phyloP scores from a whole-genome alignment of 2,797 vertebrate genomes.

The Sebastes steindachneri region DNA sequence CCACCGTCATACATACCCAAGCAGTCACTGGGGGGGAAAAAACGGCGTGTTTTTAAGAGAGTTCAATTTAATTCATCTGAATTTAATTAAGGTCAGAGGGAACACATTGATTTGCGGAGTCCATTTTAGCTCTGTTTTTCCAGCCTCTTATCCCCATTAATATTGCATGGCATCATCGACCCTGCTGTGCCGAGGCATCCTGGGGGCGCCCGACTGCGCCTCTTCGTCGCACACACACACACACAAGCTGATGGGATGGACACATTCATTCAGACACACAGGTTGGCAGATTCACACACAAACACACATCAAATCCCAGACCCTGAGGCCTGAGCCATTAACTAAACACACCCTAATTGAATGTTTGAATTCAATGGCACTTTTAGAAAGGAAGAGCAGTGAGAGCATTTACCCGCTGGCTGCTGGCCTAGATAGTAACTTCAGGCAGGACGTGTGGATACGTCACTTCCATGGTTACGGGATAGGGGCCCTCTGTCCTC shows the following conservation, averaged over 20 bases:
- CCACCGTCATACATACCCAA: constrained; percentile 77
- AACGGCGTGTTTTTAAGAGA: constrained; percentile 27
- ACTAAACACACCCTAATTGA: constrained; percentile 61
- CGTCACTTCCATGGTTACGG: constrained; percentile 84
- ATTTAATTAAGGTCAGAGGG: constrained; percentile 71
- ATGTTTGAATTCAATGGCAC: constrained; percentile 60
- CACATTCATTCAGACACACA: constrained; percentile 15
- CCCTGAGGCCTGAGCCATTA: constrained; percentile 55
- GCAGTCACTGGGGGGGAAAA: constrained; percentile 24
- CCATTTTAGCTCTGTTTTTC: constrained; percentile 56
- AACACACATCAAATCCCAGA: constrained; percentile 10
- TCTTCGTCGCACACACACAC: constrained; percentile 30
- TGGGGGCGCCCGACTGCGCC: constrained; percentile 34
- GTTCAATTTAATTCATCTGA: constrained; percentile 53
- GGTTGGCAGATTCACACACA: background rate
- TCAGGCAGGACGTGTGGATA: constrained; percentile 86
- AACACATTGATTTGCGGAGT: constrained; percentile 52
- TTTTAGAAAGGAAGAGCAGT: constrained; percentile 69
- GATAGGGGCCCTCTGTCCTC: constrained; percentile 82
- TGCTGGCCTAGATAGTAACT: constrained; percentile 84
- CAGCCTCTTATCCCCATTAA: constrained; percentile 71
- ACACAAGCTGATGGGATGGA: background rate
- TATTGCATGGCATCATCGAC: constrained; percentile 69
- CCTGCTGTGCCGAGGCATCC: constrained; percentile 46
- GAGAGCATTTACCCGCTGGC: constrained; percentile 82